Evolutionary conservation across 2,113 vertebrate species (phyloP).

Genomic region (Malurus elegans): DNA sequence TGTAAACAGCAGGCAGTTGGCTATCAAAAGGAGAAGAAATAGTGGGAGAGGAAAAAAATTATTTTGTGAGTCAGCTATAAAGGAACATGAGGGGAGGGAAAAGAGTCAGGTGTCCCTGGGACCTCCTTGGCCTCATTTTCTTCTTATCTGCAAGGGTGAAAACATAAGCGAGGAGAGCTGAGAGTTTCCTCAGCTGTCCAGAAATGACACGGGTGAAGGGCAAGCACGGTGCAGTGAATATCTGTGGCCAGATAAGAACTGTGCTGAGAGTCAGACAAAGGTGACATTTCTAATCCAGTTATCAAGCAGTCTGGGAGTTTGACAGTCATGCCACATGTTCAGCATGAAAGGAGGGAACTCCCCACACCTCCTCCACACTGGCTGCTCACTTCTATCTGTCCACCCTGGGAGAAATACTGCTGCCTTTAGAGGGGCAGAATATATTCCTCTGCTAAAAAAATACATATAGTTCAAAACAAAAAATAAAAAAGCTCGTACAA

Average conservation of each 20-base stretch:
- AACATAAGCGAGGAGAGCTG: not conserved
- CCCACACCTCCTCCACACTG: not conserved
- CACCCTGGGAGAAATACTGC: not conserved
- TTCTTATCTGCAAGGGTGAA: not conserved
- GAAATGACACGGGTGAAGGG: not conserved
- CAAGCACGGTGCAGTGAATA: rapidly evolving
- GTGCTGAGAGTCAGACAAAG: not conserved
- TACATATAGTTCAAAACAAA: not conserved
- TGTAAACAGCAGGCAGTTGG: not conserved
- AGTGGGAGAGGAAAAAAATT: not conserved
- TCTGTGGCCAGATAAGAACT: not conserved
- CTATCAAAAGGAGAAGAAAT: not conserved
- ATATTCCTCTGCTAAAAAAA: not conserved
- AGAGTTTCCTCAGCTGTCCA: not conserved
- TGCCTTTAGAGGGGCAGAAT: not conserved
- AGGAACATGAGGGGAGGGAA: not conserved
- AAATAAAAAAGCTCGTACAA: not conserved
- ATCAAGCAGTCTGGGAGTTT: not conserved
- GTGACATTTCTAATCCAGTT: not conserved
- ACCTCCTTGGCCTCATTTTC: not conserved
- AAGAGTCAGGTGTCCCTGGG: not conserved
- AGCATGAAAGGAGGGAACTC: not conserved
- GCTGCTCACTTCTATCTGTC: not conserved
- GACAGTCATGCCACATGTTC: not conserved
- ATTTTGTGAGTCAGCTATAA: not conserved